Conservation (phyloP, 1,140 invertebrate genomes). For the Trichonephila clavipes region DNA sequence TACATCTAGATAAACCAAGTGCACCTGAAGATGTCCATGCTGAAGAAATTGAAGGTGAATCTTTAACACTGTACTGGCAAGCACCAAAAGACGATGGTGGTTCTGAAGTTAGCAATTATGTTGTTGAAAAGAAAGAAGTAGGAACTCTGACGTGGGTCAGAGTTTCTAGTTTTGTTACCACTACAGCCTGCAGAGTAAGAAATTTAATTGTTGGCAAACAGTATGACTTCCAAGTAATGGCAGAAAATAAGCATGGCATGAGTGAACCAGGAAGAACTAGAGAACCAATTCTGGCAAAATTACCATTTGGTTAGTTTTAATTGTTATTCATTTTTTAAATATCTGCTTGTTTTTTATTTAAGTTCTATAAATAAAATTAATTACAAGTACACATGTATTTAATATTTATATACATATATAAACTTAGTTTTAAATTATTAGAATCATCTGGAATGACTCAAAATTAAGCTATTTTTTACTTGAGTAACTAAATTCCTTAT, state of each 20-base stretch:
- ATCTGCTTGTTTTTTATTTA: neutral
- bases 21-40: constrained; percentile 93
- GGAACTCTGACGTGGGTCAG: constrained; percentile 91
- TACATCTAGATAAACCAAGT: constrained; percentile 87
- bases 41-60: constrained; percentile 97
- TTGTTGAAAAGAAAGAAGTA: constrained; percentile 95
- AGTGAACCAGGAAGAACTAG: constrained; percentile 94
- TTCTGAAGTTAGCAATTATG: constrained; percentile 93
- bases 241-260: constrained; percentile 97
- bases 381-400: neutral
- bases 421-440: neutral
- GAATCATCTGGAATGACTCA: too few species aligned
- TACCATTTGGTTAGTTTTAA: constrained; percentile 90
- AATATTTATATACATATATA: neutral
- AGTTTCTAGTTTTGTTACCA: constrained; percentile 93
- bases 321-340: neutral
- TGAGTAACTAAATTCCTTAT: too few species aligned
- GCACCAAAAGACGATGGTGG: constrained; percentile 96
- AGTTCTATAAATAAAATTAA: neutral
- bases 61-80: constrained; percentile 93
- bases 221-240: constrained; percentile 98
- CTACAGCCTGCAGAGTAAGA: constrained; percentile 92
- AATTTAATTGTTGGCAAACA: constrained; percentile 94
- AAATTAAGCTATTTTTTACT: too few species aligned
- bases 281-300: constrained; percentile 94